Evolutionary conservation across 2,888 invertebrate species (phyloP).

Genomic region (Deilephila elpenor): DNA sequence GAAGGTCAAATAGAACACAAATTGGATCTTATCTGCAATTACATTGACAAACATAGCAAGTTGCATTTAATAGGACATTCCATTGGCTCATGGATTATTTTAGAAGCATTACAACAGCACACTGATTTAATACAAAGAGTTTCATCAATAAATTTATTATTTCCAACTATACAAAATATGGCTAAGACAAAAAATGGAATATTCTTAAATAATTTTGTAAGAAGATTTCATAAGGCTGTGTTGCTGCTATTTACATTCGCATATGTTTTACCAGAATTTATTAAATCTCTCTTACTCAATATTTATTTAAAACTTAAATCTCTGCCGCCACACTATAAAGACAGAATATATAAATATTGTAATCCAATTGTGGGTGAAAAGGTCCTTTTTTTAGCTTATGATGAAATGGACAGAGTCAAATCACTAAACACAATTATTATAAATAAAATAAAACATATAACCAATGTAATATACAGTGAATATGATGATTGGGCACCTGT

Average conservation of each 20-base stretch:
- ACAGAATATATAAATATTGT: constrained; percentile 83
- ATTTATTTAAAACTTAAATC: constrained; percentile 82
- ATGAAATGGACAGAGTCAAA: constrained; percentile 92
- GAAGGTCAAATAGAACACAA: constrained; percentile 93
- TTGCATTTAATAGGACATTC: constrained; percentile 95
- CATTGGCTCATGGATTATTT: constrained; percentile 93
- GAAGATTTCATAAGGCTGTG: constrained; percentile 60
- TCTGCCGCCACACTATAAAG: constrained; percentile 78
- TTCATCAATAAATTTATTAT: constrained; percentile 89
- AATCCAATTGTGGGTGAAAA: constrained; percentile 86
- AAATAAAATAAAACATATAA: constrained; percentile 84
- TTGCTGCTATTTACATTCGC: constrained; percentile 73
- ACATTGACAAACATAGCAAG: constrained; percentile 88
- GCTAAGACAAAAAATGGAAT: constrained; percentile 89
- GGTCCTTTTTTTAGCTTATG: constrained; percentile 88
- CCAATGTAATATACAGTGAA: constrained; percentile 89
- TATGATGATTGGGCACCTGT: constrained; percentile 94
- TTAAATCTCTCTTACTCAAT: constrained; percentile 80
- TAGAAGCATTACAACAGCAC: constrained; percentile 88
- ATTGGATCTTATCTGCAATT: constrained; percentile 89
- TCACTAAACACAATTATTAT: constrained; percentile 87
- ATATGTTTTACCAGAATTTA: constrained; percentile 78
- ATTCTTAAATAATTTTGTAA: constrained; percentile 86
- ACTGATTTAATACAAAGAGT: constrained; percentile 82
- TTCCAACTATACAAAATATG: constrained; percentile 95